Evolutionary conservation across 2,797 vertebrate genomes (phyloP), one percentile per base, ranked within the genome.

Genomic region (Acipenser transmontanus): DNA sequence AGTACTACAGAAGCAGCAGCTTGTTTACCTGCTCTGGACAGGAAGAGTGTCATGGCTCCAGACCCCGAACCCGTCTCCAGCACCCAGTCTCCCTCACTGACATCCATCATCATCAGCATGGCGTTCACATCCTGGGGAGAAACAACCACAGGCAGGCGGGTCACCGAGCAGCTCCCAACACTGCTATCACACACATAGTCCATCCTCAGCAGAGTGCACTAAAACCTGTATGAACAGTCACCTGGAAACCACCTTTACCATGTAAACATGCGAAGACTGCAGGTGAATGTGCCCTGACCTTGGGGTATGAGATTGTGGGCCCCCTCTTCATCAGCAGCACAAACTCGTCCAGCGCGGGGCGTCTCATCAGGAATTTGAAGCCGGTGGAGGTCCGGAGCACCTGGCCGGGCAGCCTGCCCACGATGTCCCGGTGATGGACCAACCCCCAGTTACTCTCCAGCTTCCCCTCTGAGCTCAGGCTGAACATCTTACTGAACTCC

Each of bases 11-110:
- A 34, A 34, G 34, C 34, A 34, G 34, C 34, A 57, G 10, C 7
- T 49, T 10, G 49, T 20, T 76, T 77, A 98, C 95, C 95, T 84
- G 95, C 94, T 84, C 88, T 89, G 50, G 96, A 98, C 65, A 98
- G 80, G 80, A 98, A 96, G 74, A 97, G 89, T 60, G 89, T 92
- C 91, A 95, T 85, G 47, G 87, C 92, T 1, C 95, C 94, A 1
- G 94, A 96, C 2, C 95, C 96, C 0, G 93, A 94, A n/a, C 95
- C 96, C 0, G 81, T 86, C 87, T 98, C 95, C 76, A 98, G 62
- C 62, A 98, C 88, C 0, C 76, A 74, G 75, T 98, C 93, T 66
- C 95, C 95, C 12, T 88, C 85, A n/a, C 77, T 82, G 62, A 95
- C 51, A 49, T 98, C 92, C 88, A 91, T 91, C 94, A 98, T 89